A percentile compares a stretch with the other conserved stretches of the same genome.
phyloP scores from a whole-genome alignment of 2,888 invertebrate species.

The Ligdia adustata region DNA sequence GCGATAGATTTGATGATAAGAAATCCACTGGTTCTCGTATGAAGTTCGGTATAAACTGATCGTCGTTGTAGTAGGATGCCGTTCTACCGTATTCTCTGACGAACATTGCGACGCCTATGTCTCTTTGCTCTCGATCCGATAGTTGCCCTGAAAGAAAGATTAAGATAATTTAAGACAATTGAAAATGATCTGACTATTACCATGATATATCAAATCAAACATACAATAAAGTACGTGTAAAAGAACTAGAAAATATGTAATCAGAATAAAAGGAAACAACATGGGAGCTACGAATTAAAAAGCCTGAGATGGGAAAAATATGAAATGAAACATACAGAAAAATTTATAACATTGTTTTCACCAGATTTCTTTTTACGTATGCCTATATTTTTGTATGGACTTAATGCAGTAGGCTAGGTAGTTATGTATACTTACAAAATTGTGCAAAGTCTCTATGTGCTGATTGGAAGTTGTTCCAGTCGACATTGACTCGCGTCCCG shows the following conservation, averaged over 20 bases:
- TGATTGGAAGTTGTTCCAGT: constrained; percentile 87
- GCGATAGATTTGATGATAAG: constrained; percentile 88
- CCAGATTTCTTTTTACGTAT: neutral
- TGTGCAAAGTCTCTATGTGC: constrained; percentile 92
- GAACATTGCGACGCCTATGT: constrained; percentile 91
- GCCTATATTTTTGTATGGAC: neutral
- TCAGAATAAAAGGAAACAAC: too few relatives aligned
- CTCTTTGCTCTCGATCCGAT: constrained; percentile 89
- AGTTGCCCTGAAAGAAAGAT: constrained; percentile 86
- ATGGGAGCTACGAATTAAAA: too few relatives aligned
- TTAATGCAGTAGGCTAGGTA: neutral
- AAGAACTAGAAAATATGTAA: too few relatives aligned
- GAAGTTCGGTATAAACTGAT: constrained; percentile 90
- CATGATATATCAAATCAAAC: too few relatives aligned
- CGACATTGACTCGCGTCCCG: constrained; percentile 79
- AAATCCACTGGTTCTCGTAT: constrained; percentile 88
- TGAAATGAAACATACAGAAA: too few relatives aligned
- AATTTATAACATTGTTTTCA: neutral
- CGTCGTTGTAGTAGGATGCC: constrained; percentile 92
- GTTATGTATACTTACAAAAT: constrained; percentile 85
- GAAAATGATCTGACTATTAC: too few relatives aligned
- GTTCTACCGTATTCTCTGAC: constrained; percentile 91
- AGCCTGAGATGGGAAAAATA: too few relatives aligned
- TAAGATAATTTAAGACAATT: too few relatives aligned
- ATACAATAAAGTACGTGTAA: too few relatives aligned